phyloP scores from a whole-genome alignment of 1,140 invertebrate species.

The Pogonomyrmex californicus region DNA sequence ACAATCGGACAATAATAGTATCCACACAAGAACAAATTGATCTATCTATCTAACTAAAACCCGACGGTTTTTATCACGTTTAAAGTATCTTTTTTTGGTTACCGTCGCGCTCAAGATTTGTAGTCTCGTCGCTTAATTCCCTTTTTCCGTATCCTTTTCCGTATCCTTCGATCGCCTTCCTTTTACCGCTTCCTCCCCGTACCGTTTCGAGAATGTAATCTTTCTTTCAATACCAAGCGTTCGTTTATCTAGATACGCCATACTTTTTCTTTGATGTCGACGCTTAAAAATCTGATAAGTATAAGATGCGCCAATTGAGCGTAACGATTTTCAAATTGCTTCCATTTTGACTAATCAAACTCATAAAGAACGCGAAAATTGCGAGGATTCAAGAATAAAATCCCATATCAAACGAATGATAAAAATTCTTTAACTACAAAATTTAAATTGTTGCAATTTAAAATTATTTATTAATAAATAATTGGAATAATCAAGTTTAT shows the following conservation, averaged over 20 bases:
- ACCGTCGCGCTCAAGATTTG: slow-evolving; percentile 60
- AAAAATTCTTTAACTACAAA: background rate
- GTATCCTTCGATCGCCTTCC: slow-evolving; percentile 51
- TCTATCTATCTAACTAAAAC: slow-evolving; percentile 11
- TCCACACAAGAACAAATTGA: background rate
- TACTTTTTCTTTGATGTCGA: slow-evolving; percentile 8
- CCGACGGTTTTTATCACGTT: slow-evolving; percentile 43
- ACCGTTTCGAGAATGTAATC: slow-evolving; percentile 44
- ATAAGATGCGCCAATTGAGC: slow-evolving; percentile 11
- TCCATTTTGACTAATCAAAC: slow-evolving; percentile 33
- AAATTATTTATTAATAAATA: background rate
- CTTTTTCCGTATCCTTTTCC: slow-evolving; percentile 70
- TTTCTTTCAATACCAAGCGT: slow-evolving; percentile 20
- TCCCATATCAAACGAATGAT: background rate
- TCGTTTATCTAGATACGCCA: slow-evolving; percentile 58
- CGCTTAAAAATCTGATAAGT: slow-evolving; percentile 43
- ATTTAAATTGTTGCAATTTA: background rate
- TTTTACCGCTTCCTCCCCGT: background rate
- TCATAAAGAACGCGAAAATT: slow-evolving; percentile 8
- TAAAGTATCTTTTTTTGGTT: slow-evolving; percentile 34
- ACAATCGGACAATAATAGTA: background rate
- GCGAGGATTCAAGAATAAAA: background rate
- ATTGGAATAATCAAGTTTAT: background rate
- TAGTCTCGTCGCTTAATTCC: slow-evolving; percentile 66
- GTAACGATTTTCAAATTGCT: slow-evolving; percentile 31